These are phyloP conservation scores for Catostomus latipinnis DNA, from an alignment of 2,797 vertebrate genomes.

Conservation along the genomic window DNA sequence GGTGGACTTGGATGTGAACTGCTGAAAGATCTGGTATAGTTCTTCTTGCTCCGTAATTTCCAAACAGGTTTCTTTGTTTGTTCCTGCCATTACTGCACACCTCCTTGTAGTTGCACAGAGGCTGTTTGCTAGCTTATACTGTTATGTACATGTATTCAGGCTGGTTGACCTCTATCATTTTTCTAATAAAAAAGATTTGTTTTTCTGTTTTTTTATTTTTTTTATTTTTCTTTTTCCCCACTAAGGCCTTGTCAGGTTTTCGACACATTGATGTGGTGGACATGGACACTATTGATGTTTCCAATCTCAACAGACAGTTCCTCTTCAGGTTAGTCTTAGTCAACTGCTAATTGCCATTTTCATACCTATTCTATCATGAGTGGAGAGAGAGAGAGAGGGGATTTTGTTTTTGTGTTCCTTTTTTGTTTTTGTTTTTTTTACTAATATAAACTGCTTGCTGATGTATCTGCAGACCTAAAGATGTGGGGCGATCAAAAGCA, in stretches of 20 bases:
- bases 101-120: background rate
- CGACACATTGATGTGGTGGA: slow-evolving; percentile 96
- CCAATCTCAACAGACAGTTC: slow-evolving; percentile 98
- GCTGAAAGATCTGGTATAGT: slow-evolving; percentile 90
- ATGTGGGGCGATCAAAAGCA: slow-evolving; percentile 90
- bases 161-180: background rate
- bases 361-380: background rate
- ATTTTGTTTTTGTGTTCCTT: background rate
- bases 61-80: background rate
- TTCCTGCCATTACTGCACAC: background rate
- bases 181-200: background rate
- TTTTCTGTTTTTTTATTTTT: too few species aligned
- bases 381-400: too few species aligned
- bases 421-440: background rate
- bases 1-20: slow-evolving; percentile 95
- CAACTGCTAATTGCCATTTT: background rate
- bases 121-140: background rate
- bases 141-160: background rate
- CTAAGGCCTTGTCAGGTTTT: slow-evolving; percentile 93
- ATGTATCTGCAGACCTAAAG: slow-evolving; percentile 79
- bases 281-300: slow-evolving; percentile 98
- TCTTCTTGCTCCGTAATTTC: slow-evolving; percentile 6
- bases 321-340: slow-evolving; percentile 84
- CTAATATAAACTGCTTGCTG: background rate
- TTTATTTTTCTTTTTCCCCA: too few species aligned